phyloP scores from a whole-genome alignment of 2,797 vertebrate genomes.

The Epinephelus coioides region DNA sequence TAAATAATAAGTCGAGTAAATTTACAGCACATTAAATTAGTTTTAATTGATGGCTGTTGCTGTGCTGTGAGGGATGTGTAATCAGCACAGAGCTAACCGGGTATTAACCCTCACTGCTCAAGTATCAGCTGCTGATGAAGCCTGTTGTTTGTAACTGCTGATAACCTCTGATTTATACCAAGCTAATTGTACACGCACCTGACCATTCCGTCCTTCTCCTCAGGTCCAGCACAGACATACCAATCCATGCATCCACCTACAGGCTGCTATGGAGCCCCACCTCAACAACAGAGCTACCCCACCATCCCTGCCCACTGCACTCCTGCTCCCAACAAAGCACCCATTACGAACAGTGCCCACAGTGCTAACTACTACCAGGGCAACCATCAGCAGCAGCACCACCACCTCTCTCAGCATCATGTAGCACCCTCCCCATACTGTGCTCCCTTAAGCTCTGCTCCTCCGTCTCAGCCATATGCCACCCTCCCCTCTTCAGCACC shows the following conservation, averaged over 20 bases:
- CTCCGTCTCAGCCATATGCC: slow-evolving; percentile 78
- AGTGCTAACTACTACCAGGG: slow-evolving; percentile 87
- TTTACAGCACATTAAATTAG: fast-evolving
- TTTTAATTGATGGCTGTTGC: neutral
- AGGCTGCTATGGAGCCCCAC: slow-evolving; percentile 84
- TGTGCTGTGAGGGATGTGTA: slow-evolving; percentile 21
- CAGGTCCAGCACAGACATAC: slow-evolving; percentile 90
- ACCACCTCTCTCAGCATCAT: slow-evolving; percentile 80
- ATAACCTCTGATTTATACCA: neutral
- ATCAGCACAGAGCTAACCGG: slow-evolving; percentile 7
- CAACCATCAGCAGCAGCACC: slow-evolving; percentile 79
- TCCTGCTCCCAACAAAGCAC: slow-evolving; percentile 88
- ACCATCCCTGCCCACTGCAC: slow-evolving; percentile 84
- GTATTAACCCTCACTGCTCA: slow-evolving; percentile 3
- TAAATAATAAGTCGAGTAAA: neutral
- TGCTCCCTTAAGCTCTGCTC: slow-evolving; percentile 74
- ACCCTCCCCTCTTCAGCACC: slow-evolving; percentile 69
- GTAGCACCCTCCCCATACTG: slow-evolving; percentile 76
- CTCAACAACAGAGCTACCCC: slow-evolving; percentile 85
- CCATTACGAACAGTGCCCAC: slow-evolving; percentile 85
- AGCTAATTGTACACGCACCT: neutral
- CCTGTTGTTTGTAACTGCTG: slow-evolving; percentile 19
- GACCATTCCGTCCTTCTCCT: slow-evolving; percentile 25
- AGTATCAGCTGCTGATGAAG: slow-evolving; percentile 29
- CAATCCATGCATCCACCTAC: slow-evolving; percentile 83